A percentile compares a stretch with the other conserved stretches of the same genome.
Conservation (phyloP, 2,888 invertebrate species). For the Agonopterix arenella region DNA sequence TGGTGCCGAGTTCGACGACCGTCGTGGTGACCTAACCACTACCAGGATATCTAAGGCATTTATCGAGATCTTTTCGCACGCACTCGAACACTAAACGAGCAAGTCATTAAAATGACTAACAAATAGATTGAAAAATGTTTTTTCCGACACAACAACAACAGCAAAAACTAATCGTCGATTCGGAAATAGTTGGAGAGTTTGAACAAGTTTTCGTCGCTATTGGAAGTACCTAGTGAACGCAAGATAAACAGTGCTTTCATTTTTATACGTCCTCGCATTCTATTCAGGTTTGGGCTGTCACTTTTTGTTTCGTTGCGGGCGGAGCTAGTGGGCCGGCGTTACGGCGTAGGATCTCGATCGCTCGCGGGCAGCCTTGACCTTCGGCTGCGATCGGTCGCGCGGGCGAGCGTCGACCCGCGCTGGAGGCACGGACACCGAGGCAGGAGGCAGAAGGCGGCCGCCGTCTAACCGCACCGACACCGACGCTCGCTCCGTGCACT, state of each 20-base stretch:
- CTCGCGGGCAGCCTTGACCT: slow-evolving; percentile 67
- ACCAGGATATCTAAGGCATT: slow-evolving; percentile 39
- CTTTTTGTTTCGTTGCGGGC: slow-evolving; percentile 69
- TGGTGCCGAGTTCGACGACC: slow-evolving; percentile 34
- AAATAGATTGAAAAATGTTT: slow-evolving; percentile 15
- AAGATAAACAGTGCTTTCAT: slow-evolving; percentile 52
- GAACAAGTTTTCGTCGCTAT: neutral
- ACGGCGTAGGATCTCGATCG: slow-evolving; percentile 48
- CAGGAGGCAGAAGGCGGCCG: neutral
- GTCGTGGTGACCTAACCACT: slow-evolving; percentile 37
- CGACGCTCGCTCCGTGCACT: slow-evolving; percentile 11
- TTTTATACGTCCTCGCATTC: slow-evolving; percentile 73
- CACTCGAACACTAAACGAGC: slow-evolving; percentile 29
- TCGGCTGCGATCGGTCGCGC: slow-evolving; percentile 65
- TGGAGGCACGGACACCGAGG: slow-evolving; percentile 10
- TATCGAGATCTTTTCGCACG: slow-evolving; percentile 47
- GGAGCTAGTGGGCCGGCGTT: slow-evolving; percentile 22
- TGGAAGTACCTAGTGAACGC: neutral
- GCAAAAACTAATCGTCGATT: too few relatives aligned
- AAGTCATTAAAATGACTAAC: slow-evolving; percentile 41
- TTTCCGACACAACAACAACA: neutral
- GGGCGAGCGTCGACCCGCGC: slow-evolving; percentile 61
- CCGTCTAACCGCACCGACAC: slow-evolving; percentile 36
- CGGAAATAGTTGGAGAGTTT: too few relatives aligned
- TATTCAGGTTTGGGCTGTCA: slow-evolving; percentile 73